Percentiles rank a stretch among this genome's conserved stretches.
Conservation (phyloP, 2,888 invertebrate genomes). For the Candidula unifasciata region DNA sequence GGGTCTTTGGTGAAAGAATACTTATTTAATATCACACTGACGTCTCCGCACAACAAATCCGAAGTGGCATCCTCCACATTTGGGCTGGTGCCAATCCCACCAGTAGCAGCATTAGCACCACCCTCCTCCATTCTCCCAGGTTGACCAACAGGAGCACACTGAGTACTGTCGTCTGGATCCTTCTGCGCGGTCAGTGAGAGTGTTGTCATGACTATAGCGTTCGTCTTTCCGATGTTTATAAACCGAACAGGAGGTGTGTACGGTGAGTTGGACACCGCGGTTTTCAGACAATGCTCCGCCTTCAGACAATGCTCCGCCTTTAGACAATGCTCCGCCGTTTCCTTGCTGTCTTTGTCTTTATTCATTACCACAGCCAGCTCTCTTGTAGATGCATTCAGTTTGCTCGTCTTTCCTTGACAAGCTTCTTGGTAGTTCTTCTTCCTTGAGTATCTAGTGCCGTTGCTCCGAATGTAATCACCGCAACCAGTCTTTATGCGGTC, state of each 20-base stretch:
- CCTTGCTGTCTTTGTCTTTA: neutral
- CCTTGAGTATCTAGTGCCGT: neutral
- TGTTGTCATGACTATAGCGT: neutral
- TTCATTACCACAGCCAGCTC: neutral
- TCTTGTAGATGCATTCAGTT: neutral
- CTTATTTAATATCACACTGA: neutral
- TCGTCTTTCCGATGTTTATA: neutral
- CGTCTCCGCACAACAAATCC: neutral
- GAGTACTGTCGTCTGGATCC: neutral
- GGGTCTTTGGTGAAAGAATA: neutral
- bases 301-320: no score
- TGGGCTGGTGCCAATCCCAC: neutral
- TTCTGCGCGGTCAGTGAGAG: neutral
- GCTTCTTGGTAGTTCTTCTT: neutral
- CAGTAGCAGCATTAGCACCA: neutral
- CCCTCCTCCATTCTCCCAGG: neutral
- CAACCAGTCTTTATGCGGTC: no score
- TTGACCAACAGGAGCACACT: neutral
- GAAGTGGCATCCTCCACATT: neutral
- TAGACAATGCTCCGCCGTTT: no score
- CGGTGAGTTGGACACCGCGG: neutral
- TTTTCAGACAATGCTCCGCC: neutral
- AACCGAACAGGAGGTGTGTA: constrained; percentile 20
- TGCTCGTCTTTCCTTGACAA: no score
- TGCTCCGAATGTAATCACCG: no score